phyloP scores from a whole-genome alignment of 2,113 vertebrate species.

The Carlito syrichta region DNA sequence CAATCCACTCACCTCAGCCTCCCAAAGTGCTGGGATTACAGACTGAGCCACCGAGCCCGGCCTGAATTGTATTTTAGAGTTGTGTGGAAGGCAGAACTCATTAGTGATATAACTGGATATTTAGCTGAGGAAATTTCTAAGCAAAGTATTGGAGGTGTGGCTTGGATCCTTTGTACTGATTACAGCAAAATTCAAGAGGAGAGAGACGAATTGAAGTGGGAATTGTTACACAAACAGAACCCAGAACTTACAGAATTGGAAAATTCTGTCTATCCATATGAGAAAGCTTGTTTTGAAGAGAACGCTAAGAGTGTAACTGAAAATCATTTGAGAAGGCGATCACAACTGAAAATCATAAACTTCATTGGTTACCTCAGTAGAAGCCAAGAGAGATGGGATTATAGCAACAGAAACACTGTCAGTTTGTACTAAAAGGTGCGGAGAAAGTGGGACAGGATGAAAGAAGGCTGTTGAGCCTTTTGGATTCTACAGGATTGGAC shows the following conservation, averaged over 20 bases:
- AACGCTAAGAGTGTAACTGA: not conserved
- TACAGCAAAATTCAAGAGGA: not conserved
- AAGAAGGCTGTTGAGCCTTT: not conserved
- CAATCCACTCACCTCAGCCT: too few relatives aligned
- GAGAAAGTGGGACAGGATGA: not conserved
- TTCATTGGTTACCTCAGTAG: not conserved
- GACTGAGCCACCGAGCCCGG: too few relatives aligned
- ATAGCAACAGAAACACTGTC: not conserved
- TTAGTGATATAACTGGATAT: not conserved
- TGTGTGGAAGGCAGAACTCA: not conserved
- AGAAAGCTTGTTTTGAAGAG: not conserved
- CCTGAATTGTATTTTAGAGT: too few relatives aligned
- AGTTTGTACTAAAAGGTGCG: not conserved
- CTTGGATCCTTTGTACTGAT: not conserved
- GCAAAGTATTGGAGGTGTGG: not conserved
- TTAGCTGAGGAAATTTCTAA: not conserved
- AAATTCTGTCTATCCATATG: not conserved
- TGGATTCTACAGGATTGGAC: not conserved
- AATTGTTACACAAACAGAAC: not conserved
- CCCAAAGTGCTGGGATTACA: too few relatives aligned
- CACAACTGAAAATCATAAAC: not conserved
- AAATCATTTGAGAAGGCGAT: not conserved
- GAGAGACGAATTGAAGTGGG: not conserved
- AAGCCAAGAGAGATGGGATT: not conserved
- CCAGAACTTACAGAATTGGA: not conserved